Evolutionary conservation across 1,140 invertebrate species (phyloP).

Genomic region (Drosophila serrata): DNA sequence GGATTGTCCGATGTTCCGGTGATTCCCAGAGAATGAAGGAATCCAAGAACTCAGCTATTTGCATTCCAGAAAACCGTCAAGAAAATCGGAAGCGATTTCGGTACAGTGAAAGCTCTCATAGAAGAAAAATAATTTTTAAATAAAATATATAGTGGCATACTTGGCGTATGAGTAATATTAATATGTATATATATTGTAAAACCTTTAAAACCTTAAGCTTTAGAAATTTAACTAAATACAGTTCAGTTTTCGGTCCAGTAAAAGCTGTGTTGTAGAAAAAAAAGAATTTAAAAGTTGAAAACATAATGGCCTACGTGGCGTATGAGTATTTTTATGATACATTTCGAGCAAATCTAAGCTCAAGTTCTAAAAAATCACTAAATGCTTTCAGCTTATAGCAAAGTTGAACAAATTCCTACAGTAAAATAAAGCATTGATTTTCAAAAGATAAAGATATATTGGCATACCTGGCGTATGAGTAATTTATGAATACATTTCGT

Average conservation of each 20-base stretch:
- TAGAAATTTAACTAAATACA: not conserved
- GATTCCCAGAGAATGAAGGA: not conserved
- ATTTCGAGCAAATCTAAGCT: no score
- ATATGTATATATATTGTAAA: not conserved
- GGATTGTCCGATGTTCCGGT: slow-evolving; percentile 24
- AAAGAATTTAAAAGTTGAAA: no score
- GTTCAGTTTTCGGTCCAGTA: not conserved
- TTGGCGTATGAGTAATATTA: slow-evolving; percentile 1
- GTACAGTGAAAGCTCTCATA: not conserved
- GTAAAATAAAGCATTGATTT: no score
- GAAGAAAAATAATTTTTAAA: not conserved
- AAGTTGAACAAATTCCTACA: no score
- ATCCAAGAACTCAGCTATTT: slow-evolving; percentile 4
- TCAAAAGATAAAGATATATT: not conserved
- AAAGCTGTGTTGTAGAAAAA: not conserved
- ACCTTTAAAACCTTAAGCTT: not conserved
- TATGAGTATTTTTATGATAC: no score
- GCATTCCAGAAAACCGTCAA: not conserved
- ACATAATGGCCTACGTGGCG: no score
- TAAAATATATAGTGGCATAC: not conserved
- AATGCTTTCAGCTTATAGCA: not conserved
- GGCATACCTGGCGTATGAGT: not conserved
- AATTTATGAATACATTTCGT: not conserved
- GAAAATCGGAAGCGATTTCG: slow-evolving; percentile 8
- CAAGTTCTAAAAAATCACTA: not conserved